Conservation (phyloP, 2,113 vertebrate species). For the Pogona vitticeps region DNA sequence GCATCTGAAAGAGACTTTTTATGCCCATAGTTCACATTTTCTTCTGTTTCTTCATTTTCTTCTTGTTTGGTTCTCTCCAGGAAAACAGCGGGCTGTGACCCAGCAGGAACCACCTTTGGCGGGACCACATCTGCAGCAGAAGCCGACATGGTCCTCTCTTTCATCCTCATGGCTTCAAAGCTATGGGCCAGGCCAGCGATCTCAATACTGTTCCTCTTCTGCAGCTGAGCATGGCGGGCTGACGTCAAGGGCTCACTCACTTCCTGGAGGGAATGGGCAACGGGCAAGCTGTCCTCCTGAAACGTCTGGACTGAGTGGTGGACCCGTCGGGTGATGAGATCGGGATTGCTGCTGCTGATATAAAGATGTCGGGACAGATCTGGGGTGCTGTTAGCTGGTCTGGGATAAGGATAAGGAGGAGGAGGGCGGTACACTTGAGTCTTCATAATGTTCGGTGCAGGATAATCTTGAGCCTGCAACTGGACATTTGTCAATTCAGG, state of each 20-base stretch:
- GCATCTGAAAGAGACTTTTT: conserved; percentile 95
- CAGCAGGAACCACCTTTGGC: conserved; percentile 68
- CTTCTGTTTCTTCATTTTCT: conserved; percentile 73
- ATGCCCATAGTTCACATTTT: conserved; percentile 82
- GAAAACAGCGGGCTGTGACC: conserved; percentile 83
- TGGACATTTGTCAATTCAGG: conserved; percentile 95
- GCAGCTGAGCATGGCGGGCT: conserved; percentile 78
- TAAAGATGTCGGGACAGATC: conserved; percentile 94
- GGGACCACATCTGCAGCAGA: conserved; percentile 81
- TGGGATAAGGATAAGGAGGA: conserved; percentile 89
- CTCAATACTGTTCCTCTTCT: conserved; percentile 95
- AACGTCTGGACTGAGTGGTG: conserved; percentile 98
- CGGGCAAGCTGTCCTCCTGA: conserved; percentile 95
- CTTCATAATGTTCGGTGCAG: conserved; percentile 91
- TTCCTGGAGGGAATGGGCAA: conserved; percentile 96
- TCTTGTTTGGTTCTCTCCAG: conserved; percentile 80
- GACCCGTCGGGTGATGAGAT: conserved; percentile 91
- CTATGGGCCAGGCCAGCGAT: conserved; percentile 87
- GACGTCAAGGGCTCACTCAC: conserved; percentile 91
- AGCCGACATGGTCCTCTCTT: conserved; percentile 86
- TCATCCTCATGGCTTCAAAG: conserved; percentile 88
- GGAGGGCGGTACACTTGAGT: conserved; percentile 95
- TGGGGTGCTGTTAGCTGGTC: conserved; percentile 96
- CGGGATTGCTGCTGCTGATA: conserved; percentile 95
- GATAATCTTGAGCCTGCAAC: conserved; percentile 94